Conservation (phyloP, 2,888 invertebrate species). For the Busseola fusca region DNA sequence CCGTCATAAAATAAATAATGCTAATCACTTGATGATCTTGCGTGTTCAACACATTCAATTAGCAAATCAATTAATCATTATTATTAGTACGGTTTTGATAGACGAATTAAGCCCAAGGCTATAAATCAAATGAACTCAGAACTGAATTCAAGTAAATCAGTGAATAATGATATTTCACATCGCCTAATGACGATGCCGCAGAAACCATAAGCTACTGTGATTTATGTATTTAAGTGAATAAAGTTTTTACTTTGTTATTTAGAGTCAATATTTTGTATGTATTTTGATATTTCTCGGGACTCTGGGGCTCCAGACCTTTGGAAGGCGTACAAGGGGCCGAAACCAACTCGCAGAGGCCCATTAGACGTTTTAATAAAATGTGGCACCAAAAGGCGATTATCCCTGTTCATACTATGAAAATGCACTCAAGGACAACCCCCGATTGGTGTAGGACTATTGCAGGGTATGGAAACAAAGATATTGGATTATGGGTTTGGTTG, state of each 20-base stretch:
- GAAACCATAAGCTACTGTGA: conserved; percentile 6
- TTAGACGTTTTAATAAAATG: too few relatives aligned
- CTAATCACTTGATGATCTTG: conserved; percentile 20
- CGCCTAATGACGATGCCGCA: conserved; percentile 7
- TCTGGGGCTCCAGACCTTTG: too few relatives aligned
- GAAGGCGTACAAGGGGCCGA: too few relatives aligned
- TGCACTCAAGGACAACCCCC: too few relatives aligned
- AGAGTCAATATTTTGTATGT: background rate
- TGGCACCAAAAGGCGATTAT: too few relatives aligned
- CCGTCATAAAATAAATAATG: background rate
- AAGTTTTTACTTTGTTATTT: background rate
- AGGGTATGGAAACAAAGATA: too few relatives aligned
- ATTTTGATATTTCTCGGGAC: too few relatives aligned
- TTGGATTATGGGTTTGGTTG: too few relatives aligned
- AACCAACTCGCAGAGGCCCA: too few relatives aligned
- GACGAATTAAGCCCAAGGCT: conserved; percentile 33
- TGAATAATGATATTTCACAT: conserved; percentile 34
- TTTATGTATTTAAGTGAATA: background rate
- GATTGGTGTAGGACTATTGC: too few relatives aligned
- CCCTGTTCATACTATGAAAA: too few relatives aligned
- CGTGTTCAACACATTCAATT: conserved; percentile 30
- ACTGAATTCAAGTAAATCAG: conserved; percentile 36
- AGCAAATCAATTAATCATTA: conserved; percentile 39
- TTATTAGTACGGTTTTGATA: conserved; percentile 22
- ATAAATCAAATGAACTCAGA: conserved; percentile 47